Conservation (phyloP, 2,888 invertebrate genomes). For the Scaptomyza cyrtandrae region DNA sequence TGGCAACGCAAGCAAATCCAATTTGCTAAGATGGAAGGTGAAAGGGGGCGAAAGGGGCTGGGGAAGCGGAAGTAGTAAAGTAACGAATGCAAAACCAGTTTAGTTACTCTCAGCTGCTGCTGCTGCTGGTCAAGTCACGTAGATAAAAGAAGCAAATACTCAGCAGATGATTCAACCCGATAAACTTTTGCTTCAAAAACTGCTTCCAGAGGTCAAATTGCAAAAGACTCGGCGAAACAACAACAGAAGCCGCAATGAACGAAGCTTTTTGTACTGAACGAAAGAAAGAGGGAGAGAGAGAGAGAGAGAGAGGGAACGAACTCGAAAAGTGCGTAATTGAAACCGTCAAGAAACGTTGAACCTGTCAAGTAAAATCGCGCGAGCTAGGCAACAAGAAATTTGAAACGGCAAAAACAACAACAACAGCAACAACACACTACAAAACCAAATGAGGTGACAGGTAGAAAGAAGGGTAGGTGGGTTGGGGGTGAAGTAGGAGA, state of each 20-base stretch:
- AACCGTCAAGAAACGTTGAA: slow-evolving; percentile 40
- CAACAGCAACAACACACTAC: slow-evolving; percentile 25
- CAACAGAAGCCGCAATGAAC: slow-evolving; percentile 7
- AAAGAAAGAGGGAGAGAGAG: slow-evolving; percentile 18
- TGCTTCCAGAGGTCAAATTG: slow-evolving; percentile 20
- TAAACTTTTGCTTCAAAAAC: slow-evolving; percentile 6
- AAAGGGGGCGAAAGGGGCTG: neutral
- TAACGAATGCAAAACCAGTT: slow-evolving; percentile 45
- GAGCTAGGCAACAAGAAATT: slow-evolving; percentile 30
- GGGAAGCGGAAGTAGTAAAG: neutral
- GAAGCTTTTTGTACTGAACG: slow-evolving; percentile 31
- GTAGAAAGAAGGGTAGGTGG: slow-evolving; percentile 8
- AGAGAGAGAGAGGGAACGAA: neutral
- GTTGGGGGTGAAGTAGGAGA: neutral
- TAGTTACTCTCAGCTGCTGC: slow-evolving; percentile 19
- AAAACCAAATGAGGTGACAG: neutral
- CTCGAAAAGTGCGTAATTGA: slow-evolving; percentile 27
- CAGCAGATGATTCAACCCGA: slow-evolving; percentile 36
- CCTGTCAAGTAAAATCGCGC: slow-evolving; percentile 43
- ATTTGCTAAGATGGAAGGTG: slow-evolving; percentile 42
- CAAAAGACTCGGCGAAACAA: neutral
- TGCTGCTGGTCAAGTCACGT: slow-evolving; percentile 31
- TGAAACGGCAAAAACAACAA: slow-evolving; percentile 46
- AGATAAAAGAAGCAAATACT: slow-evolving; percentile 39
- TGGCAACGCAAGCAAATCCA: slow-evolving; percentile 58